Conservation (phyloP, 92 coral and sea anemone genomes). For the Bergia sp. region DNA sequence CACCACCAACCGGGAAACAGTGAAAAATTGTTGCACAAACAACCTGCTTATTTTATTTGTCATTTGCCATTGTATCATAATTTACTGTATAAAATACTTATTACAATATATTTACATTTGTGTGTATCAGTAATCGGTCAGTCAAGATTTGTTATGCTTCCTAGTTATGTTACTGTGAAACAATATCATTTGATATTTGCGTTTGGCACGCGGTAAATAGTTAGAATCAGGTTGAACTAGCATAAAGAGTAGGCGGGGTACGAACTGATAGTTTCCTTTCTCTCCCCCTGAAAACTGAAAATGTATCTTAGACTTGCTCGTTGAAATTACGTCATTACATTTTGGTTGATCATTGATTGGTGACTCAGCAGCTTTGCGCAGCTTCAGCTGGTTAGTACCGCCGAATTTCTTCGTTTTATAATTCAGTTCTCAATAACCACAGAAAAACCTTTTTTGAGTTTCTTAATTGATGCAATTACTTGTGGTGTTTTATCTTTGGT, state of each 20-base stretch:
- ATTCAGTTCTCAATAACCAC: no score
- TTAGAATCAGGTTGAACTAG: no score
- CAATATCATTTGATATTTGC: no score
- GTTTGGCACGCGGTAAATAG: no score
- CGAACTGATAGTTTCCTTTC: no score
- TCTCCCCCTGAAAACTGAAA: no score
- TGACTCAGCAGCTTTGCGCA: no score
- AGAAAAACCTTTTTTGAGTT: background rate
- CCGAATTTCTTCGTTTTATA: no score
- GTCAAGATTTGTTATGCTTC: background rate
- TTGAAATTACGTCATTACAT: background rate
- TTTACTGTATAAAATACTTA: background rate
- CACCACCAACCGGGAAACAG: background rate
- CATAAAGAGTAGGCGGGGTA: no score
- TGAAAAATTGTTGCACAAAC: background rate
- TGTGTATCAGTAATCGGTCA: background rate
- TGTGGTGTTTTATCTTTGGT: background rate
- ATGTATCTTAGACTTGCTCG: background rate
- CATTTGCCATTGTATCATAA: no score
- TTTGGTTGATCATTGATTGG: background rate
- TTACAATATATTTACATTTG: background rate
- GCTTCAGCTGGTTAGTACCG: no score
- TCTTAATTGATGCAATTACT: background rate
- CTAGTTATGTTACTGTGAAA: background rate
- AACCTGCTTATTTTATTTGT: background rate